Conservation (phyloP, 2,888 invertebrate genomes). For the Odiellus spinosus region DNA sequence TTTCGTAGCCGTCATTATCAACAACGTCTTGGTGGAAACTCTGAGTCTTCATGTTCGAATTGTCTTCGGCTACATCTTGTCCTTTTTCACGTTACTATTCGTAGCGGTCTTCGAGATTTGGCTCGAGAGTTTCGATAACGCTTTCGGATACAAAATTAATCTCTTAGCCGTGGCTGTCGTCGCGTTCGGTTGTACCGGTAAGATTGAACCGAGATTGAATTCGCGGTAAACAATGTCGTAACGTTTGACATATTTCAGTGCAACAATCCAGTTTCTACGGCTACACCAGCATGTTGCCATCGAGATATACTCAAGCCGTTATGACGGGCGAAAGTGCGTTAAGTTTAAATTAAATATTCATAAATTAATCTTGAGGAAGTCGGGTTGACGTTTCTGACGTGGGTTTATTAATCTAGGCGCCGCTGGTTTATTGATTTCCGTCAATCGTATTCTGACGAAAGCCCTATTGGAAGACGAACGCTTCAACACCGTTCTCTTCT, state of each 20-base stretch:
- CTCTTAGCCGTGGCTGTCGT: conserved; percentile 67
- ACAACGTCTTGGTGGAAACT: conserved; percentile 66
- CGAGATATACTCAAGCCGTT: conserved; percentile 77
- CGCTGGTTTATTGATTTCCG: conserved; percentile 71
- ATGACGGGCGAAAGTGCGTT: conserved; percentile 83
- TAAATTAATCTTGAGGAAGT: not conserved
- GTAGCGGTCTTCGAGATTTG: conserved; percentile 73
- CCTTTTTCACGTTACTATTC: conserved; percentile 61
- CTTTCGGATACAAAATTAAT: conserved; percentile 67
- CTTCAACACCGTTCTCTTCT: conserved; percentile 72
- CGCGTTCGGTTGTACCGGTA: conserved; percentile 69
- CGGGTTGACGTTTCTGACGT: no score
- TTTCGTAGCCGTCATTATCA: conserved; percentile 66
- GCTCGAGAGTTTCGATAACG: conserved; percentile 60
- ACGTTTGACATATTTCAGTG: conserved; percentile 34
- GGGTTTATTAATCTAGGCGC: conserved; percentile 43
- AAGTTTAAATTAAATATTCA: not conserved
- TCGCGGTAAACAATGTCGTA: not conserved
- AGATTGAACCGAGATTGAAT: conserved; percentile 4
- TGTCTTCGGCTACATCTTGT: conserved; percentile 71
- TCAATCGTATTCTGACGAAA: conserved; percentile 69
- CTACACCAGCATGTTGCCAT: conserved; percentile 78
- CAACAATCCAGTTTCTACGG: conserved; percentile 91
- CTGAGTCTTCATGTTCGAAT: conserved; percentile 67
- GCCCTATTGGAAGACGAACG: conserved; percentile 55